Evolutionary conservation across 2,113 vertebrate genomes (phyloP).

Genomic region (Willisornis vidua): DNA sequence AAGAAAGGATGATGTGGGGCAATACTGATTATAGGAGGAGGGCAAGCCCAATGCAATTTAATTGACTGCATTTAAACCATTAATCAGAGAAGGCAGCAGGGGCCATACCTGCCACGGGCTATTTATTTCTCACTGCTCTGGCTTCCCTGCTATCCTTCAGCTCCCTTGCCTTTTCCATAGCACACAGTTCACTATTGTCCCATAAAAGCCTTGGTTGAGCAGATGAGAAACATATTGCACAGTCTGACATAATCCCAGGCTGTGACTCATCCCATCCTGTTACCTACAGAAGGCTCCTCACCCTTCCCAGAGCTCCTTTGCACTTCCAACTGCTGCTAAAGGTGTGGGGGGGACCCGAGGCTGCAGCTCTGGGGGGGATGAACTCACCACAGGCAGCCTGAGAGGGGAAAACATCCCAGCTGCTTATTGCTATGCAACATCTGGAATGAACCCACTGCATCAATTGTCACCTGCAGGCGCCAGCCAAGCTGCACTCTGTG

Average conservation of each 20-base stretch:
- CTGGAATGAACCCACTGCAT: background rate
- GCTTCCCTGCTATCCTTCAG: background rate
- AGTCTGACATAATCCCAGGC: background rate
- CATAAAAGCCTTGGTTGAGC: background rate
- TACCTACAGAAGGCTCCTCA: background rate
- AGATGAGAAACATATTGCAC: constrained; percentile 58
- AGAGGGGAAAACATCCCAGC: background rate
- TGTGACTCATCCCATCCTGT: background rate
- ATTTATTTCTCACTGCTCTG: background rate
- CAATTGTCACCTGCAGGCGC: background rate
- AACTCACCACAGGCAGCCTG: background rate
- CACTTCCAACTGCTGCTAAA: background rate
- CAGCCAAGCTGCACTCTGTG: fast-evolving
- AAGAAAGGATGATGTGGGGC: background rate
- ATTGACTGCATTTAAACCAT: background rate
- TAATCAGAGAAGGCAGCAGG: background rate
- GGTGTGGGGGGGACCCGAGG: background rate
- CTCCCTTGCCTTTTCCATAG: background rate
- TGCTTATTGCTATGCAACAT: background rate
- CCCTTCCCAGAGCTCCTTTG: constrained; percentile 1
- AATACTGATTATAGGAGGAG: background rate
- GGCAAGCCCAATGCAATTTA: background rate
- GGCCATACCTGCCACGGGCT: background rate
- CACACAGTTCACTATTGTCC: constrained; percentile 60
- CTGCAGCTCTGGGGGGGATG: background rate